Base-by-base conservation (phyloP, 2,888 invertebrate species). In the Polydrusus pterygomalis region DNA sequence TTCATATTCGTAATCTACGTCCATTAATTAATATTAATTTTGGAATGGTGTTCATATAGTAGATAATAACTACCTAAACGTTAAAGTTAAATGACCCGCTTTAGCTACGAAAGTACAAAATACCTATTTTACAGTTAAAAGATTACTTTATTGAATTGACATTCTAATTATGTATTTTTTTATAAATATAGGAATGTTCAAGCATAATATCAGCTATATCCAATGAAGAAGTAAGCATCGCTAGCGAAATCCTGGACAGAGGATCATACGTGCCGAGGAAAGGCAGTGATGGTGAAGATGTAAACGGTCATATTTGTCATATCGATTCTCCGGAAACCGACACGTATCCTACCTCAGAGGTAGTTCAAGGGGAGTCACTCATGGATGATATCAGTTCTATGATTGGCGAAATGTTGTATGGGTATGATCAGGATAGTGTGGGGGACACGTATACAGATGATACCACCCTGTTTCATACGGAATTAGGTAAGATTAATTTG, bases 261-360 rank as follows among this genome's bases (percentile, higher is more conserved):
- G 87, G 87, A 79, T 86, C 87, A 11, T 88, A 87, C 79, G 85
- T 86, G 72, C 87, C 87, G 2, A 81, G 86, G 34, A 87, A 88
- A 73, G 90, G 90, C 65, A 88, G 88, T 15, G 87, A 88, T 73
- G 88, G 87, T 17, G 88, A 88, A 79, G 88, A 88, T 79, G 74
- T 86, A 54, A 88, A 88, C 83, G 91, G 91, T 79, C 89, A 89
- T 68, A 93, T 95, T 65, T 92, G 92, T 11, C 95, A 96, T 83
- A 95, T 95, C 69, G 95, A 96, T 85, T 95, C 95, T 0, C 95
- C 95, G 0, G 95, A 95, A 88, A 95, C 94, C 7, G 95, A 96
- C 78, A 91, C 92, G 10, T 92, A 92, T 3, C 89, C 90, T 40
- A 91, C 91, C 80, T 93, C 92, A n/a, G 94, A 94, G 83, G 91